phyloP scores from a whole-genome alignment of 2,113 vertebrate species.

The Lepus americanus region DNA sequence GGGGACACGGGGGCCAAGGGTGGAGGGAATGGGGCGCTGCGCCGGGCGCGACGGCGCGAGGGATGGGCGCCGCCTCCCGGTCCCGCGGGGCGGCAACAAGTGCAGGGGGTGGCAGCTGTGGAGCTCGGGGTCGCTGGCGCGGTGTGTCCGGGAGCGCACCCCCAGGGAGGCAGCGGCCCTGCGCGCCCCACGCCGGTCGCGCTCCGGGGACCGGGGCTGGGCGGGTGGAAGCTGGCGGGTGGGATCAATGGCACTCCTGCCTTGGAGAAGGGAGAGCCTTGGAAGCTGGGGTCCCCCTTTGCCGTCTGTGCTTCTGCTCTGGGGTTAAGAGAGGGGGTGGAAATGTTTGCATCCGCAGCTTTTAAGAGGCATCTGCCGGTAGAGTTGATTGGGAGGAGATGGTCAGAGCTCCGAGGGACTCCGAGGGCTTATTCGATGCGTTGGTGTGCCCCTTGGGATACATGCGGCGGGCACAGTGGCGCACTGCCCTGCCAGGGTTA shows the following conservation, averaged over 20 bases:
- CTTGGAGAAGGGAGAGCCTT: neutral
- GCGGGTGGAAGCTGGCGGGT: neutral
- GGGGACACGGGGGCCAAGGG: neutral
- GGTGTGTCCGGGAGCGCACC: neutral
- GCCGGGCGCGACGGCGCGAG: neutral
- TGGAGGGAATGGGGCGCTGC: neutral
- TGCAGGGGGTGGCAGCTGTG: slow-evolving; percentile 62
- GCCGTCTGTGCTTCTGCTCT: neutral
- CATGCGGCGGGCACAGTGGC: neutral
- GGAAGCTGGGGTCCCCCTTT: neutral
- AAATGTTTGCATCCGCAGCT: neutral
- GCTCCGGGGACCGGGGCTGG: neutral
- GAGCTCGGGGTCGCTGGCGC: neutral
- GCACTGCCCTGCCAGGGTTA: neutral
- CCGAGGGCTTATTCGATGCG: neutral
- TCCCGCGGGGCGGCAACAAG: slow-evolving; percentile 63
- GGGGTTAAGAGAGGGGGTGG: neutral
- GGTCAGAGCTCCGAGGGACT: neutral
- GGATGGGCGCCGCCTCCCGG: slow-evolving; percentile 49
- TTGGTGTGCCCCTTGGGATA: neutral
- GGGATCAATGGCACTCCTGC: neutral
- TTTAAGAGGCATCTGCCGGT: neutral
- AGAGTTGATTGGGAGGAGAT: neutral
- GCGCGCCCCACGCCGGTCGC: neutral
- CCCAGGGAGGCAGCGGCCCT: neutral